Percentiles rank a stretch among this genome's conserved stretches.
Conservation (phyloP, 1,140 invertebrate genomes). For the Pararge aegeria region DNA sequence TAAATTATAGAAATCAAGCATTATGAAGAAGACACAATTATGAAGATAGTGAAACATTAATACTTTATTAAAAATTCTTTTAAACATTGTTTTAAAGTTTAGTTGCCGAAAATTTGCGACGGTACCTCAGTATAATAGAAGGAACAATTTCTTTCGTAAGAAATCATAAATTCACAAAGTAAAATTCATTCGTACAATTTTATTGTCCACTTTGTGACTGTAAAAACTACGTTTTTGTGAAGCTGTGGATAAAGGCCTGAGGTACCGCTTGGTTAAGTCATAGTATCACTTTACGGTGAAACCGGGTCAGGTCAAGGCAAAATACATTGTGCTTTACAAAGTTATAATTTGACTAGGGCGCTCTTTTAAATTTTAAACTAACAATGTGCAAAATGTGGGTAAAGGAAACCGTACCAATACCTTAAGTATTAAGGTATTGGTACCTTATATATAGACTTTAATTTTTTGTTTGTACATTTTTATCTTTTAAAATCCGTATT, state of each 20-base stretch:
- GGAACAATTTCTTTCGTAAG: neutral
- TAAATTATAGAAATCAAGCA: no score
- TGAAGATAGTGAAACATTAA: no score
- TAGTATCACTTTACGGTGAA: conserved; percentile 9
- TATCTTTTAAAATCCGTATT: neutral
- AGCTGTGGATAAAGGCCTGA: neutral
- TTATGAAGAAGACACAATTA: no score
- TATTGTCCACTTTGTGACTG: neutral
- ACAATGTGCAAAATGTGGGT: neutral
- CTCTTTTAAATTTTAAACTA: neutral
- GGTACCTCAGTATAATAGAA: neutral
- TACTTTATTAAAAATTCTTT: no score
- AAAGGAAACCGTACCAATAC: no score
- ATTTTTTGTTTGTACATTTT: neutral
- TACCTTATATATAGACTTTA: no score
- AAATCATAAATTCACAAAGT: conserved; percentile 3
- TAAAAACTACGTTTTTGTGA: neutral
- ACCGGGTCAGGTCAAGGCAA: conserved; percentile 22
- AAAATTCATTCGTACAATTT: neutral
- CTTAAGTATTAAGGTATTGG: no score
- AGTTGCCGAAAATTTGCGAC: neutral
- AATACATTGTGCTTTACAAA: neutral
- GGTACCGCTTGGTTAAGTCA: conserved; percentile 7
- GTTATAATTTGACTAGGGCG: neutral
- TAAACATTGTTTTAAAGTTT: no score